Evolutionary conservation across 2,888 invertebrate species (phyloP).

Genomic region (Ceramica pisi): DNA sequence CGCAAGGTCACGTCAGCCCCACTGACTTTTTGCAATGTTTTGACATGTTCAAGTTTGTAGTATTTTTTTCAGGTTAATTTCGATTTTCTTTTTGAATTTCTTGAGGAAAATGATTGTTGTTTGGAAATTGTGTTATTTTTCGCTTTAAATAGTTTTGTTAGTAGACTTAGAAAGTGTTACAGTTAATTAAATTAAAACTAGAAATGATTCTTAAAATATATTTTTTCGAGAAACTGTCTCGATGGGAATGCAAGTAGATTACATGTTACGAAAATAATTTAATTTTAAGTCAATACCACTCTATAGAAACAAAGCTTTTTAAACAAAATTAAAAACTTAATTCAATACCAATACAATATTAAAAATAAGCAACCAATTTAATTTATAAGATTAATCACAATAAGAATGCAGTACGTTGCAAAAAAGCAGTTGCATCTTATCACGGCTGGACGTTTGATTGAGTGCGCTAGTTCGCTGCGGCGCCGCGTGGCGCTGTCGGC

Average conservation of each 20-base stretch:
- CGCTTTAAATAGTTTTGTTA: background rate
- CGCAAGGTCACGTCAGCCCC: conserved; percentile 82
- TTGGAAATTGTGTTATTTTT: background rate
- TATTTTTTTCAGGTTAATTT: conserved; percentile 33
- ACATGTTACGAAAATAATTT: background rate
- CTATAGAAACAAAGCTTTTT: background rate
- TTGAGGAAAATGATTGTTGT: too few relatives aligned
- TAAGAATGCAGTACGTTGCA: conserved; percentile 72
- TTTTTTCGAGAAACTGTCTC: background rate
- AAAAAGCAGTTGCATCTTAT: conserved; percentile 77
- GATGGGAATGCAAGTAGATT: background rate
- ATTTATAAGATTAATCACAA: conserved; percentile 59
- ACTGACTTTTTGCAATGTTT: conserved; percentile 75
- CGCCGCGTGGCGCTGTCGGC: conserved; percentile 75
- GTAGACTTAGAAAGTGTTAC: background rate
- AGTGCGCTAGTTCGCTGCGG: conserved; percentile 73
- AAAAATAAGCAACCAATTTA: conserved; percentile 39
- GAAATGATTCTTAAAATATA: background rate
- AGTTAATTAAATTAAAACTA: background rate
- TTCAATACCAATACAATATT: background rate
- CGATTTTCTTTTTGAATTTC: background rate
- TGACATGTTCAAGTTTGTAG: conserved; percentile 67
- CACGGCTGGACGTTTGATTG: conserved; percentile 81
- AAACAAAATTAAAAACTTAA: background rate
- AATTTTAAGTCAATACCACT: background rate